These are phyloP conservation scores for Catostomus latipinnis DNA, from an alignment of 2,797 vertebrate species.

Conservation along the genomic window DNA sequence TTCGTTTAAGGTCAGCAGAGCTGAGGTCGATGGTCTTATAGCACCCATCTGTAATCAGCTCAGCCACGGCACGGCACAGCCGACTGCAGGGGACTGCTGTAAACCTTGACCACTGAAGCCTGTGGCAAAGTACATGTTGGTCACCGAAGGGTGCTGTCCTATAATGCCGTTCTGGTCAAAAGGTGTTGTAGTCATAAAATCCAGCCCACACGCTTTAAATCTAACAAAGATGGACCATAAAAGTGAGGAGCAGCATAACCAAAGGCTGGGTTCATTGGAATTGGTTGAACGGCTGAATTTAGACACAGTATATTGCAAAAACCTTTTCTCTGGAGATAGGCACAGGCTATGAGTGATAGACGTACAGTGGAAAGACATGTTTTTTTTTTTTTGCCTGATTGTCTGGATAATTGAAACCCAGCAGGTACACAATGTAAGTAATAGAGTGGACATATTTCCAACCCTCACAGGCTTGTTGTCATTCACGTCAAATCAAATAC, in stretches of 20 bases:
- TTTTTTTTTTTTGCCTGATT: too few relatives aligned
- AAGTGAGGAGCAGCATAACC: neutral
- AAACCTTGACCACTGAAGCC: slow-evolving; percentile 93
- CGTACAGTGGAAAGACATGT: too few relatives aligned
- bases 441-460: too few relatives aligned
- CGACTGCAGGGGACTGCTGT: slow-evolving; percentile 87
- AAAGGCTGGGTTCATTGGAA: neutral
- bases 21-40: slow-evolving; percentile 80
- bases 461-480: too few relatives aligned
- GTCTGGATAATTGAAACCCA: too few relatives aligned
- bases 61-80: slow-evolving; percentile 81
- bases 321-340: too few relatives aligned
- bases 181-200: slow-evolving; percentile 92
- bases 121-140: slow-evolving; percentile 87
- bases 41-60: slow-evolving; percentile 80
- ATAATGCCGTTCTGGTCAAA: slow-evolving; percentile 89
- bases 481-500: too few relatives aligned
- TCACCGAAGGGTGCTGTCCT: slow-evolving; percentile 81
- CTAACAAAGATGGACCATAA: slow-evolving; percentile 64
- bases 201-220: slow-evolving; percentile 87
- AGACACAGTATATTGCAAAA: neutral
- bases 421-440: too few relatives aligned
- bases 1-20: slow-evolving; percentile 75
- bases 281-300: neutral
- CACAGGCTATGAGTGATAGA: too few relatives aligned